These are phyloP conservation scores for Melanotaenia boesemani DNA, from an alignment of 2,797 vertebrate species.

Conservation along the genomic window DNA sequence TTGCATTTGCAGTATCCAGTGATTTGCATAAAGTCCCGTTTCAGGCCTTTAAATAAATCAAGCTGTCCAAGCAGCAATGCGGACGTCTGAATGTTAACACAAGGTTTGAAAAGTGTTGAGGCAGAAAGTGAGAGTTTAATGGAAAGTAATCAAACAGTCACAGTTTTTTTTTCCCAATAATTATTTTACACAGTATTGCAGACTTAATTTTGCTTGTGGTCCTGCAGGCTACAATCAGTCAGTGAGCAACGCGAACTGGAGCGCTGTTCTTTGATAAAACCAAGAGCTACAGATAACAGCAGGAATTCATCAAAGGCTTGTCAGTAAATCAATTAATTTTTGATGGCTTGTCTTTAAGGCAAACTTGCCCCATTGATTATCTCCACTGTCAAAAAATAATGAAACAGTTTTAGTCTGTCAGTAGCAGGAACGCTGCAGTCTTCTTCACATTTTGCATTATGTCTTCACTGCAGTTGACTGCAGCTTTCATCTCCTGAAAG, in stretches of 20 bases:
- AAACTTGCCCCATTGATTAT: neutral
- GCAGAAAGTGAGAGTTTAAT: neutral
- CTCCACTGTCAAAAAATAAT: conserved; percentile 19
- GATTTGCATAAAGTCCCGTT: no score
- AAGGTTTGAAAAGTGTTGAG: conserved; percentile 4
- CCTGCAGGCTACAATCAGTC: conserved; percentile 18
- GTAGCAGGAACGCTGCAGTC: neutral
- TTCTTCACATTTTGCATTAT: conserved; percentile 9
- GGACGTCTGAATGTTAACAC: neutral
- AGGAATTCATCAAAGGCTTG: conserved; percentile 44
- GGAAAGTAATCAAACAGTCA: conserved; percentile 5
- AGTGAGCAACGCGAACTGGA: neutral
- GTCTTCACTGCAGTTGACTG: neutral
- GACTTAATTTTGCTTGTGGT: conserved; percentile 2
- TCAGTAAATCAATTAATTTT: conserved; percentile 54
- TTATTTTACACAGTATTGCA: neutral
- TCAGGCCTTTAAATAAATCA: no score
- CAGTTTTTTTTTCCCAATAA: conserved; percentile 17
- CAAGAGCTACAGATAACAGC: conserved; percentile 49
- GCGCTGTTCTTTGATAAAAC: conserved; percentile 23
- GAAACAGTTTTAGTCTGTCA: neutral
- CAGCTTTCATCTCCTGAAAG: neutral
- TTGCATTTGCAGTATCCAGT: no score
- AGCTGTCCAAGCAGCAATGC: neutral
- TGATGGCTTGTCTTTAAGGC: conserved; percentile 32